A percentile compares a stretch with the other conserved stretches of the same genome.
phyloP scores from a whole-genome alignment of 2,888 invertebrate genomes.

The Microctonus brassicae region DNA sequence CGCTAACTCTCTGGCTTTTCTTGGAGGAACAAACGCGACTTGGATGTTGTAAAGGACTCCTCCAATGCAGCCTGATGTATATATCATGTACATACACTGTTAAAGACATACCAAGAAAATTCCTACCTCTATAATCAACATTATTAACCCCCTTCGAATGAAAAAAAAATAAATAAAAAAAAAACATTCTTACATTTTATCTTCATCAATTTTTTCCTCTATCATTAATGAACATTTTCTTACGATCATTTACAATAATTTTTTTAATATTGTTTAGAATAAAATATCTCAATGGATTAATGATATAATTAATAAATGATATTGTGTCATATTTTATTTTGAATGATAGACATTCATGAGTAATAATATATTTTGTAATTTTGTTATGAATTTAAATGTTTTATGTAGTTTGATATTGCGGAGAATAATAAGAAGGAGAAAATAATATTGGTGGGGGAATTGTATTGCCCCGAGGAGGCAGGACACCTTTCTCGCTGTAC shows the following conservation, averaged over 20 bases:
- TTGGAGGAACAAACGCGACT: not conserved
- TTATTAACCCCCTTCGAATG: not conserved
- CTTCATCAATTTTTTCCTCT: not conserved
- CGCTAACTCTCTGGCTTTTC: conserved; percentile 4
- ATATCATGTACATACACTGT: not conserved
- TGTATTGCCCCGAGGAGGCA: conserved; percentile 14
- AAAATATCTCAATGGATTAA: too few species aligned
- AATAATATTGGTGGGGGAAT: conserved; percentile 17
- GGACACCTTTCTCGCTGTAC: conserved; percentile 43
- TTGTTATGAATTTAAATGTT: not conserved
- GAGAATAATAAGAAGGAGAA: not conserved
- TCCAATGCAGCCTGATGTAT: too few species aligned
- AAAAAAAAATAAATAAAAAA: not conserved
- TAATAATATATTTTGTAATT: not conserved
- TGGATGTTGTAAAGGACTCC: not conserved
- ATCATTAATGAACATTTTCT: not conserved
- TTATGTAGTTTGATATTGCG: not conserved
- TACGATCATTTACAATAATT: not conserved
- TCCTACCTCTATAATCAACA: conserved; percentile 11
- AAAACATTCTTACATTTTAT: not conserved
- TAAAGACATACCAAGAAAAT: conserved; percentile 20
- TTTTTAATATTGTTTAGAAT: not conserved
- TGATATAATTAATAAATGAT: too few species aligned
- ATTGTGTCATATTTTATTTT: too few species aligned
- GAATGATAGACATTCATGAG: too few species aligned